Base-by-base conservation (phyloP, 1,140 invertebrate species). In the Drosophila pruinosa region DNA sequence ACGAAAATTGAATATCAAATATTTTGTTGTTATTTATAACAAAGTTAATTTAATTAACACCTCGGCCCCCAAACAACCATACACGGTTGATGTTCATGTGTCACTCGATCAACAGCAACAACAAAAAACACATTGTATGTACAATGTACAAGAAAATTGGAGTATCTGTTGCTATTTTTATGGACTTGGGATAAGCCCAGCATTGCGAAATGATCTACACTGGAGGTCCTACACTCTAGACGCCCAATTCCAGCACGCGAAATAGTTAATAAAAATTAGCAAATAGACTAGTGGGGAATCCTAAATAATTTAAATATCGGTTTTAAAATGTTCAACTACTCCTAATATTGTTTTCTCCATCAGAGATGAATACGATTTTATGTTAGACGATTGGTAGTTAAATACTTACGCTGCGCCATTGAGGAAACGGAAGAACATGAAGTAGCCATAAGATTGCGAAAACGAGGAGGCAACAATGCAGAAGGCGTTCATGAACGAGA, bases 401-500 rank as follows among this genome's bases (percentile, higher is more conserved):
- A 50, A 61, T 91, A 96, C 96, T 97, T 93, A 98, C 97, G 97
- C 97, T 89, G 97, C 96, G 65, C 97, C 97, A 90, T 97, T 98
- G 77, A 98, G 93, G 79, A 98, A 97, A 83, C 97, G 93, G 91
- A 97, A 97, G 36, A 98, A 91, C 94, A 98, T 95, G 92, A 98
- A 97, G 47, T 96, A 93, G 91, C 94, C 95, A 92, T 97, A 98
- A 63, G 93, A 94, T 92, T 97, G 97, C 75, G 95, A 95, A 92
- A 97, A 96, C 83, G 96, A 97, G 24, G 97, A 97, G 38, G 95
- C 94, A 43, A 97, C 95, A 75, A 97, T 97, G 90, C 96, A 97
- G 8, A 98, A 83, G 53, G 95, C 97, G 92, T 98, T 98, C 93
- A 97, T 95, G 75, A 97, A 94, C 59, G 97, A 96, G 67, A 97